phyloP scores from a whole-genome alignment of 2,113 vertebrate species.

The Periophthalmus modestus region DNA sequence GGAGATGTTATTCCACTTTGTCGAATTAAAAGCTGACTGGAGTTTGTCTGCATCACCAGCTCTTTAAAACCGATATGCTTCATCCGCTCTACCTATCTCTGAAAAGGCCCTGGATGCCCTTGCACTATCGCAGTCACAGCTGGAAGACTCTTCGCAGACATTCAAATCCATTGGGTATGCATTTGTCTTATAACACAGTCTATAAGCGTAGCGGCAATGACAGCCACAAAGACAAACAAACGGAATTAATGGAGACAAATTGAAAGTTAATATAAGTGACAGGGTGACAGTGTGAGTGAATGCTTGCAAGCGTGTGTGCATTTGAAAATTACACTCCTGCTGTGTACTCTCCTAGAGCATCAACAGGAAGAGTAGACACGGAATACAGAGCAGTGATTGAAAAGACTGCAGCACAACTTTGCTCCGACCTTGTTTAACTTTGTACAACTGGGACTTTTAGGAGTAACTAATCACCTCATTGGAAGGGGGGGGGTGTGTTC shows the following conservation, averaged over 20 bases:
- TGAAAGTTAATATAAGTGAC: constrained; percentile 14
- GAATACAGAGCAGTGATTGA: constrained; percentile 41
- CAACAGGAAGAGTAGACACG: constrained; percentile 16
- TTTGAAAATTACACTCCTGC: constrained; percentile 44
- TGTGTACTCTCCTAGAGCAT: constrained; percentile 41
- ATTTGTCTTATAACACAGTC: constrained; percentile 19
- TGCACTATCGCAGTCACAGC: not conserved
- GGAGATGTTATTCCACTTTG: constrained; percentile 19
- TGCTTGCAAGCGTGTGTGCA: constrained; percentile 38
- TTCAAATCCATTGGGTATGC: constrained; percentile 11
- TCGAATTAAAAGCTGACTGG: constrained; percentile 8
- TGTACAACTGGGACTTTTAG: not conserved
- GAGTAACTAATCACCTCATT: not conserved
- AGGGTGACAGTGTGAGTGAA: constrained; percentile 12
- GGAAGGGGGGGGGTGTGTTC: not conserved
- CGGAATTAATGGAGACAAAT: not conserved
- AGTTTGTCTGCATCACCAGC: constrained; percentile 2
- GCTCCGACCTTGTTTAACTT: constrained; percentile 34
- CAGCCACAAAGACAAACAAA: constrained; percentile 17
- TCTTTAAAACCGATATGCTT: not conserved
- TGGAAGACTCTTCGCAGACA: constrained; percentile 22
- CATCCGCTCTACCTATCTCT: not conserved
- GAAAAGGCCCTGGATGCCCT: constrained; percentile 19
- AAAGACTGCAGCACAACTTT: constrained; percentile 17
- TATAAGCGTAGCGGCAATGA: constrained; percentile 3